Conservation (phyloP, 2,797 vertebrate species). For the Saxicola maurus region DNA sequence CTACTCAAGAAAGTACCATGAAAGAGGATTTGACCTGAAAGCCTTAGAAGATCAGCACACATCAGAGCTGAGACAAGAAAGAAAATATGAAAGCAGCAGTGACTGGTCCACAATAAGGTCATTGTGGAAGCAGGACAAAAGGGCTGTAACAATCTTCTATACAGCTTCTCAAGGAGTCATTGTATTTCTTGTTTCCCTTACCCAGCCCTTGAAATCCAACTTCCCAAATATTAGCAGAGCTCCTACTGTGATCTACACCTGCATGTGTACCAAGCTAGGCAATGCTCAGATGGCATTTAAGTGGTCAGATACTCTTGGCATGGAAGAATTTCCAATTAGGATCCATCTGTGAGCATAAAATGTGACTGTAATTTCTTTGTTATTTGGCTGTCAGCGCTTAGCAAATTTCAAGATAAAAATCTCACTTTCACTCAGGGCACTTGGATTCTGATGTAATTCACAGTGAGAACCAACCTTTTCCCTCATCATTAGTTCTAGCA, state of each 20-base stretch:
- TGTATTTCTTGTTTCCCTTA: not conserved
- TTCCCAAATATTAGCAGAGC: not conserved
- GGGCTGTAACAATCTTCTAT: not conserved
- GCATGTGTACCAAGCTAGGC: not conserved
- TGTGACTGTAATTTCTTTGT: not conserved
- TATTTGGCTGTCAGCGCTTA: not conserved
- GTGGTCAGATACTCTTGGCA: not conserved
- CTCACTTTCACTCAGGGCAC: not conserved
- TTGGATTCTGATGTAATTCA: not conserved
- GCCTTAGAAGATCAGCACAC: not conserved
- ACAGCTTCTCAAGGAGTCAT: not conserved
- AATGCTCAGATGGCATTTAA: not conserved
- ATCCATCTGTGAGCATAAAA: conserved; percentile 8
- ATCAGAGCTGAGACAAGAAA: not conserved
- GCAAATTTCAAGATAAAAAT: not conserved
- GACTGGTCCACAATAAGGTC: not conserved
- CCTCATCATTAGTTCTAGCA: not conserved
- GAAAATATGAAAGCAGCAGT: not conserved
- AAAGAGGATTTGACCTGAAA: not conserved
- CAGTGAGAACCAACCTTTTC: not conserved
- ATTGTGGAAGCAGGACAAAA: not conserved
- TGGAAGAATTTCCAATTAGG: not conserved
- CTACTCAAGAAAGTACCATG: not conserved
- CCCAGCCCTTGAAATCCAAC: not conserved
- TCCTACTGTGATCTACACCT: not conserved